Evolutionary conservation across 2,888 invertebrate species (phyloP).

Genomic region (Laspeyria flexula): DNA sequence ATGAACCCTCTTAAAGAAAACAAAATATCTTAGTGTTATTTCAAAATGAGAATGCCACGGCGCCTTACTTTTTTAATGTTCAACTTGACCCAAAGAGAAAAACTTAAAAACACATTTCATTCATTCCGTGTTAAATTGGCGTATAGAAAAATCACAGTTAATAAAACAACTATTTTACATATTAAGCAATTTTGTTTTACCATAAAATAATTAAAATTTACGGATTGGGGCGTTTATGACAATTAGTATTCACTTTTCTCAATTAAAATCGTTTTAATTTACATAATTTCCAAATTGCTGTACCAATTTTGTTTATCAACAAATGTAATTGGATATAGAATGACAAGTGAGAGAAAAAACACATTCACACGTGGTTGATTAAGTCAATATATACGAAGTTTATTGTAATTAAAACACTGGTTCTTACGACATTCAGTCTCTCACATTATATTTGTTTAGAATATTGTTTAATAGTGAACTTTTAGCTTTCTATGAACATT

Average conservation of each 20-base stretch:
- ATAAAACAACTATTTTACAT: slow-evolving; percentile 33
- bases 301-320: slow-evolving; percentile 24
- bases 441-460: too few species aligned
- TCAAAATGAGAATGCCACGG: too few species aligned
- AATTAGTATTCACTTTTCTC: slow-evolving; percentile 47
- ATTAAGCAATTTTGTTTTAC: slow-evolving; percentile 44
- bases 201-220: slow-evolving; percentile 46
- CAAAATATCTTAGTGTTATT: too few species aligned
- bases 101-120: slow-evolving; percentile 2
- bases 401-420: not conserved
- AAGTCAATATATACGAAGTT: slow-evolving; percentile 20
- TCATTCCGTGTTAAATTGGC: slow-evolving; percentile 17
- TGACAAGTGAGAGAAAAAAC: slow-evolving; percentile 24
- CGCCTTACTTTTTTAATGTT: not conserved
- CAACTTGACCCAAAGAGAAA: not conserved
- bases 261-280: slow-evolving; percentile 45
- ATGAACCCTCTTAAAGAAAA: too few species aligned
- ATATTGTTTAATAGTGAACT: too few species aligned
- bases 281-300: slow-evolving; percentile 45
- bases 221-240: slow-evolving; percentile 40
- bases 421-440: too few species aligned
- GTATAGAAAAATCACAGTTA: slow-evolving; percentile 34
- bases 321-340: slow-evolving; percentile 15
- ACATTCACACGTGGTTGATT: slow-evolving; percentile 36
- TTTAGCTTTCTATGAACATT: too few species aligned